phyloP scores from a whole-genome alignment of 2,797 vertebrate genomes.

The Taeniopygia guttata region DNA sequence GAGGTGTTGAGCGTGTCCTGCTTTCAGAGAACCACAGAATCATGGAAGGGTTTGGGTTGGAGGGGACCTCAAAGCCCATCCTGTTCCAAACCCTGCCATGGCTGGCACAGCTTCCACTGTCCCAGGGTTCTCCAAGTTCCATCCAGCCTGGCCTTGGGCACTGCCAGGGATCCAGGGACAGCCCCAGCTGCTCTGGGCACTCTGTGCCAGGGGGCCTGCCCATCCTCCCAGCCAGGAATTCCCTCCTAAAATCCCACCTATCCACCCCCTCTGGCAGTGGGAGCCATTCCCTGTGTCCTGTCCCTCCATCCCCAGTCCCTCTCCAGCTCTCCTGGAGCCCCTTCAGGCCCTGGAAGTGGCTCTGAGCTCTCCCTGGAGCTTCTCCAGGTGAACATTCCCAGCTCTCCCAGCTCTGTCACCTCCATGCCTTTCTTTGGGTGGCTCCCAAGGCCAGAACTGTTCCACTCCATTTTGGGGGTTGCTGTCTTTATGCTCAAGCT shows the following conservation, averaged over 20 bases:
- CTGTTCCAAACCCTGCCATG: neutral
- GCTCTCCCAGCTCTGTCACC: accelerated
- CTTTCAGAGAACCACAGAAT: neutral
- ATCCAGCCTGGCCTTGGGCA: neutral
- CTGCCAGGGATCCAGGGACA: neutral
- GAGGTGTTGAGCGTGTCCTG: neutral
- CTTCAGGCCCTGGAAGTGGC: accelerated
- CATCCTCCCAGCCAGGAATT: neutral
- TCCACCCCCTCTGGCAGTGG: neutral
- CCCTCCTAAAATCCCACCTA: neutral
- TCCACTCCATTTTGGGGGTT: neutral
- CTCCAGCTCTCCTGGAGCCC: neutral
- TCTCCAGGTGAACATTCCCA: accelerated
- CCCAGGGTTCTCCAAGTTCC: neutral
- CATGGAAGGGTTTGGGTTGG: neutral
- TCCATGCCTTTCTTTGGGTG: neutral
- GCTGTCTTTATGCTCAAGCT: neutral
- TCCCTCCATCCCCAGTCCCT: neutral
- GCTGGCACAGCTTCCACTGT: accelerated
- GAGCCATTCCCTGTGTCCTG: neutral
- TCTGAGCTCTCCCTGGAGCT: neutral
- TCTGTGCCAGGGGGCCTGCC: too few relatives aligned
- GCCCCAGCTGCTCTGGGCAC: neutral
- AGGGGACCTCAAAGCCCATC: neutral
- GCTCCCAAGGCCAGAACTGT: neutral